phyloP scores from a whole-genome alignment of 1,140 invertebrate genomes.

The Drosophila paulistorum region DNA sequence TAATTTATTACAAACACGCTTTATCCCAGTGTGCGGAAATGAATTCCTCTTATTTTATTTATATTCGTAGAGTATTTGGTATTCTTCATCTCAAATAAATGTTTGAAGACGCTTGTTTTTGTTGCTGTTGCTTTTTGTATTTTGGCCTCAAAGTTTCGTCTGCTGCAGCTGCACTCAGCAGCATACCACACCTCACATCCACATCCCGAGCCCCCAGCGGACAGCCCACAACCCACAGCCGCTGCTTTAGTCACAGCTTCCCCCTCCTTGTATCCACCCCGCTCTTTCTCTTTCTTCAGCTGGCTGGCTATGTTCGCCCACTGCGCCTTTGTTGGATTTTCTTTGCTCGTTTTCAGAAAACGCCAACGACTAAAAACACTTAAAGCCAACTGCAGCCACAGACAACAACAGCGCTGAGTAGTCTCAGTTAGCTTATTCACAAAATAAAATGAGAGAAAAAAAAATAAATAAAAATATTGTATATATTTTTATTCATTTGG shows the following conservation, averaged over 20 bases:
- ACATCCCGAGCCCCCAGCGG: slow-evolving; percentile 29
- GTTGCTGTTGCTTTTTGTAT: slow-evolving; percentile 2
- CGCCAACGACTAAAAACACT: slow-evolving; percentile 68
- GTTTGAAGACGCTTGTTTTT: slow-evolving; percentile 7
- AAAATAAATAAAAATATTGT: slow-evolving; percentile 60
- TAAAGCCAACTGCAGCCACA: slow-evolving; percentile 49
- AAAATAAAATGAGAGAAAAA: neutral
- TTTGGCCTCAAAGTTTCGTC: slow-evolving; percentile 50
- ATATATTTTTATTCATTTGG: slow-evolving; percentile 79
- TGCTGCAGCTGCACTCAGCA: slow-evolving; percentile 58
- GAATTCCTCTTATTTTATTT: no score
- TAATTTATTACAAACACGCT: no score
- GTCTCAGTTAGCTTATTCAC: slow-evolving; percentile 58
- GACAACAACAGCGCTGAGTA: neutral
- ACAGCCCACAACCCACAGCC: slow-evolving; percentile 19
- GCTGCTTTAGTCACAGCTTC: slow-evolving; percentile 8
- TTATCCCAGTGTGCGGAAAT: no score
- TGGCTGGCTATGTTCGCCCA: slow-evolving; percentile 57
- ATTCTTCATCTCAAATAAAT: neutral
- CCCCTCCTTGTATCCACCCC: neutral
- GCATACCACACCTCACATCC: slow-evolving; percentile 49
- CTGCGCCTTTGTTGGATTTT: slow-evolving; percentile 50
- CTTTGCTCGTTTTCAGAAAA: slow-evolving; percentile 37
- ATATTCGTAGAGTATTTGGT: neutral
- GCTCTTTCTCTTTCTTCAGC: slow-evolving; percentile 27